Evolutionary conservation across 2,113 vertebrate species (phyloP), one percentile per base, ranked within the genome.

Genomic region (Crotalus horridus): DNA sequence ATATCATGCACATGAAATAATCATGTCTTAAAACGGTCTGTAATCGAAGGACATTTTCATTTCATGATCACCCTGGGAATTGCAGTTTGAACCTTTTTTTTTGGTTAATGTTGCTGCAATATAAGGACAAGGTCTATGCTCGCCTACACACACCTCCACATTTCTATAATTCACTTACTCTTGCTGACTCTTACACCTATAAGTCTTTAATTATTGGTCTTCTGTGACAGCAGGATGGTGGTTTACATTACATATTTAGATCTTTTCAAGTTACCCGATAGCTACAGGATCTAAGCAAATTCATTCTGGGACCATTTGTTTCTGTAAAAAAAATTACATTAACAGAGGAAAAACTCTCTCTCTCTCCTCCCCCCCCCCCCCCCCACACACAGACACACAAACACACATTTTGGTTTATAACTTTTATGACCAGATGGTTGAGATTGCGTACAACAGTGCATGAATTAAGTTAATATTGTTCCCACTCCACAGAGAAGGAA

Each of bases 1-100:
- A 97, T 97, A 97, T 96, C 96, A 95, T 97, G 96, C 96, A 96
- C 97, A 97, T 97, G 97, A 97, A 97, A 97, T 97, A 97, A 97
- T 97, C 97, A 97, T 97, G 97, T 97, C 97, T 97, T 97, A 97
- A 97, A 97, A 95, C 94, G 95, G 93, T 96, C 95, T 0, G 0
- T 97, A 97, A 97, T 97, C 97, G 97, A 97, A 97, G 96, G 97
- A 96, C 95, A 95, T 97, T 97, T 97, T 97, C 96, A 95, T 97
- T 97, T 97, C 95, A 96, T 96, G 95, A 96, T 96, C 96, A 96
- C 94, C 95, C 94, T 95, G 96, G 96, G 97, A 97, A 96, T 97
- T 96, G 94, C 96, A 88, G 95, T 97, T 96, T 94, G 92, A 96
- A 97, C 95, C 93, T 95, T 96, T 87, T 43, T 91, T 61, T 54